A percentile compares a stretch with the other conserved stretches of the same genome.
Conservation (phyloP, 2,113 vertebrate species). For the Nycticorax nycticorax region DNA sequence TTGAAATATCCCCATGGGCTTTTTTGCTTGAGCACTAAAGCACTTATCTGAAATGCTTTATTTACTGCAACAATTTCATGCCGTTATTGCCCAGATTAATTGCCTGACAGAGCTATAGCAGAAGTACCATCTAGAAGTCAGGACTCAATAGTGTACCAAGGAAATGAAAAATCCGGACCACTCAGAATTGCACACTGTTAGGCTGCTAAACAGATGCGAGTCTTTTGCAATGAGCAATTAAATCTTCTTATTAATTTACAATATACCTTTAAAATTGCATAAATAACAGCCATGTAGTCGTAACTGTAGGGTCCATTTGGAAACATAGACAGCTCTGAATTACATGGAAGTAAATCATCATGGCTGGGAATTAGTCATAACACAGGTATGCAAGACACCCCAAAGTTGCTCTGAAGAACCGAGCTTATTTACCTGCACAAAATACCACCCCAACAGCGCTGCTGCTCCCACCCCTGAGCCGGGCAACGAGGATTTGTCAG, state of each 20-base stretch:
- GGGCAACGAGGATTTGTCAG: neutral
- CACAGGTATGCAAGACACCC: neutral
- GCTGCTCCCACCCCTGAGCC: neutral
- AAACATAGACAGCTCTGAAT: neutral
- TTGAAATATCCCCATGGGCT: neutral
- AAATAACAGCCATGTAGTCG: neutral
- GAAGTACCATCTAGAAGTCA: neutral
- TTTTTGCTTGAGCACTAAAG: neutral
- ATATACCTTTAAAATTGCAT: neutral
- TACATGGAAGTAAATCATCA: rapidly evolving
- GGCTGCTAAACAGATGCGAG: neutral
- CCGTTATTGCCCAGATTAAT: neutral
- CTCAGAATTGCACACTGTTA: neutral
- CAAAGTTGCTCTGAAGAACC: neutral
- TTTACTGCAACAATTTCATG: constrained; percentile 9
- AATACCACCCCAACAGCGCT: neutral
- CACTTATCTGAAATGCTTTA: neutral
- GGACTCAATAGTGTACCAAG: neutral
- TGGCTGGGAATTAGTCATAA: neutral
- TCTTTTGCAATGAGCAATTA: neutral
- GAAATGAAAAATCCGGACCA: neutral
- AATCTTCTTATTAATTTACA: neutral
- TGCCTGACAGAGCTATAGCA: neutral
- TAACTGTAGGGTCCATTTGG: neutral
- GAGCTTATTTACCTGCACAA: neutral